Base-by-base conservation (phyloP, 2,113 vertebrate species). In the Loxodonta africana region DNA sequence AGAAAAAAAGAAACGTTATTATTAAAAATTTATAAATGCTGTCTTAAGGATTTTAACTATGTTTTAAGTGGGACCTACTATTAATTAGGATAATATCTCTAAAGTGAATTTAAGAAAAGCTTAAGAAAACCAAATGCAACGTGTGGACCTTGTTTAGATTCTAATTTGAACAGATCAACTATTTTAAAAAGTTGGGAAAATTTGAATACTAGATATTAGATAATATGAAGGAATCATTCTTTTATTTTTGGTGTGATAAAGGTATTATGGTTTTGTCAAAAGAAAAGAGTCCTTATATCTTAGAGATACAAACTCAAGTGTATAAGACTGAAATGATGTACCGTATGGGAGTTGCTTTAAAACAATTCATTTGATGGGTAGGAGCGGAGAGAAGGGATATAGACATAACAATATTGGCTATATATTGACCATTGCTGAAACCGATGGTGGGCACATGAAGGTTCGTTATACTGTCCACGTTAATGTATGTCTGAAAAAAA, bases 1-100 rank as follows among this genome's bases (percentile, higher is more conserved):
- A 77, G 69, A 37, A 37, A 33, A 94, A 25, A 73, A 4, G 46
- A 53, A 51, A 53, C 30, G 6, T 67, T 83, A 37, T 46, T 25
- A 65, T 91, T 78, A 63, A n/a, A 76, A 23, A 53, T 91, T 91
- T 84, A 85, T 85, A 92, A 88, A 82, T 77, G 18, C n/a, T 46
- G n/a, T 33, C 88, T 57, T 84, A 85, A 85, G 37, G 37, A 76
- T 67, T 67, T 95, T 81, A 91, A 51, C n/a, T n/a, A 83, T 60
- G 57, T 83, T 96, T 84, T 41, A 84, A 67, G 71, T 91, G 3
- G 15, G 9, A 87, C 37, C 62, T 93, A 88, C 37, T 62, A 14
- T 83, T 73, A 84, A 90, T 51, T 60, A 30, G 15, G 44, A 6
- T 80, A 51, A 4, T 78, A 37, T 73, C 23, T 82, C n/a, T 63